Percentiles rank a stretch among this genome's conserved stretches.
Conservation (phyloP, 2,797 vertebrate species). For the Heterohyrax brucei region DNA sequence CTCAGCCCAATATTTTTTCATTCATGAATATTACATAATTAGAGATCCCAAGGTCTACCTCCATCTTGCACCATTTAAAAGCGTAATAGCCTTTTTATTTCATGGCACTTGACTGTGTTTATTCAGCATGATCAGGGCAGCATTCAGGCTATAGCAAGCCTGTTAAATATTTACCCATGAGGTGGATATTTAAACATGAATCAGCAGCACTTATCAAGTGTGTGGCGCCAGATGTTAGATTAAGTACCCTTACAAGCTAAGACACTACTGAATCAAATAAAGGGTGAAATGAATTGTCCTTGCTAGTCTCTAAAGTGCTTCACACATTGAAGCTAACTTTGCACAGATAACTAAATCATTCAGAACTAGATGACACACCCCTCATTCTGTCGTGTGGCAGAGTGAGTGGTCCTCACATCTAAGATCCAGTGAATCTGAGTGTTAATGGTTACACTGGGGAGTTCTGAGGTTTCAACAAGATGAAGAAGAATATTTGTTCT, state of each 20-base stretch:
- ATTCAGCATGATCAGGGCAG: conserved; percentile 60
- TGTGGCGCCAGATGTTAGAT: conserved; percentile 55
- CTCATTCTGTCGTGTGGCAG: too few relatives aligned
- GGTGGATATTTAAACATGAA: conserved; percentile 75
- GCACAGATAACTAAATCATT: neutral
- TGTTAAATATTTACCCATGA: conserved; percentile 85
- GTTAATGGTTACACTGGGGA: neutral
- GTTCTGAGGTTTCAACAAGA: neutral
- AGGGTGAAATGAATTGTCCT: neutral
- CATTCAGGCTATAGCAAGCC: conserved; percentile 72
- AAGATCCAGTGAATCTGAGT: neutral
- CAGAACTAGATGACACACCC: neutral
- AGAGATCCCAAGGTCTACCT: conserved; percentile 62
- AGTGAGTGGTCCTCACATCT: neutral
- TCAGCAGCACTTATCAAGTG: conserved; percentile 73
- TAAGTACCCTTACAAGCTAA: conserved; percentile 29
- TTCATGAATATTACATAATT: conserved; percentile 67
- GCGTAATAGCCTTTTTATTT: conserved; percentile 76
- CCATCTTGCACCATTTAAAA: conserved; percentile 60
- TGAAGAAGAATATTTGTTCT: neutral
- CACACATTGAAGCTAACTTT: too few relatives aligned
- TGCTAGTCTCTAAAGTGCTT: neutral
- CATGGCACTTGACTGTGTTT: conserved; percentile 82
- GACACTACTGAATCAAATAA: conserved; percentile 57
- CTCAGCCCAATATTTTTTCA: neutral